These are phyloP conservation scores for Phyllostomus discolor DNA, from an alignment of 2,113 vertebrate species.

Conservation along the genomic window DNA sequence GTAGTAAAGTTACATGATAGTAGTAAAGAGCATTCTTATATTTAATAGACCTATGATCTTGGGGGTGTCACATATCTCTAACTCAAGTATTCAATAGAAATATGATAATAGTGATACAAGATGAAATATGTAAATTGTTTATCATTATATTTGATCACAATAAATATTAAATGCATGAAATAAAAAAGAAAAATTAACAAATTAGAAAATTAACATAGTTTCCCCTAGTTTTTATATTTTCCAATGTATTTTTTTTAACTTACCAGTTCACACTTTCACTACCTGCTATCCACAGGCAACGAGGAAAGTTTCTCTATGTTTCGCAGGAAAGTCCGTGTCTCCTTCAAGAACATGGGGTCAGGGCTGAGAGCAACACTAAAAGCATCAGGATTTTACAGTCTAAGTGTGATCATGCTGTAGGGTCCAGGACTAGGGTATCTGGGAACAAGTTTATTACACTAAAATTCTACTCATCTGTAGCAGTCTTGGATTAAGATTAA, in stretches of 20 bases:
- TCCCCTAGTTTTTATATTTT: background rate
- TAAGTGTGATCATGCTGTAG: background rate
- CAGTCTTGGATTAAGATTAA: background rate
- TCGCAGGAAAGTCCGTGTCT: background rate
- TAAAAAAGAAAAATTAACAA: background rate
- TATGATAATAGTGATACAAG: background rate
- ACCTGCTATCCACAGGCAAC: background rate
- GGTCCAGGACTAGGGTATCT: background rate
- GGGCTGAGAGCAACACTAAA: background rate
- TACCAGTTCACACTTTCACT: background rate
- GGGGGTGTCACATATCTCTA: background rate
- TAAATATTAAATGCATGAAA: background rate
- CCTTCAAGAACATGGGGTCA: background rate
- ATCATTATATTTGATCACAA: background rate
- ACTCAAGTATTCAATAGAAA: background rate
- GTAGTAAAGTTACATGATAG: background rate
- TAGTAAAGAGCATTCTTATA: background rate
- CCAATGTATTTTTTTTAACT: background rate
- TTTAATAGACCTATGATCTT: background rate
- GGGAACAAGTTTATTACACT: background rate
- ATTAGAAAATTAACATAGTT: background rate
- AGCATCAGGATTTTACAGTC: background rate
- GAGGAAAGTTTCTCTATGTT: background rate
- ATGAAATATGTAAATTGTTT: background rate
- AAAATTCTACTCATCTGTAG: background rate